These are phyloP conservation scores for Arothron firmamentum DNA, from an alignment of 2,113 vertebrate species.

Conservation along the genomic window DNA sequence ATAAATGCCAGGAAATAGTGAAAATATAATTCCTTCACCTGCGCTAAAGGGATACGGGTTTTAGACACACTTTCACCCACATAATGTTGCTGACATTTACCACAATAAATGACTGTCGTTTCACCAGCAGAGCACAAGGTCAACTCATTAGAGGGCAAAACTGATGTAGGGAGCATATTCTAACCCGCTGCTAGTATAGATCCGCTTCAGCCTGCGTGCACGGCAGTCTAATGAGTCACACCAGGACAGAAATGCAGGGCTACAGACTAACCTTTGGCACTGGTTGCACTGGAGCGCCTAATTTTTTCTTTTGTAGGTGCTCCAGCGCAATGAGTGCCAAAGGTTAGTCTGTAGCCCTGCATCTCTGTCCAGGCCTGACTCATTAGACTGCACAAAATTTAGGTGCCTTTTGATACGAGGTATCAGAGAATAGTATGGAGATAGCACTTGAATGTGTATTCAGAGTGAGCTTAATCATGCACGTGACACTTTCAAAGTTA, in stretches of 20 bases:
- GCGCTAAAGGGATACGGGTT: too few species aligned
- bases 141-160: constrained; percentile 60
- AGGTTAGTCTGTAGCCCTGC: too few species aligned
- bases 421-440: neutral
- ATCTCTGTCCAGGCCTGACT: too few species aligned
- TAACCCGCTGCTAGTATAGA: constrained; percentile 34
- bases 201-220: constrained; percentile 13
- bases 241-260: constrained; percentile 10
- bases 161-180: constrained; percentile 39
- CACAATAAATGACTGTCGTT: constrained; percentile 45
- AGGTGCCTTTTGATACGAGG: too few species aligned
- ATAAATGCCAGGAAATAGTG: neutral
- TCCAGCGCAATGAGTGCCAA: too few species aligned
- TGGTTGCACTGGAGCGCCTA: too few species aligned
- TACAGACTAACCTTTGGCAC: too few species aligned
- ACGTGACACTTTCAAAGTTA: too few species aligned
- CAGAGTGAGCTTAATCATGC: too few species aligned
- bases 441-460: neutral
- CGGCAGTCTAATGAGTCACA: constrained; percentile 26
- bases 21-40: neutral
- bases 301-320: too few species aligned
- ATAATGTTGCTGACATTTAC: constrained; percentile 64
- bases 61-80: neutral
- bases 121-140: constrained; percentile 46
- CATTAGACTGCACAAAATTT: too few species aligned